A percentile compares a stretch with the other conserved stretches of the same genome.
Evolutionary conservation across 1,140 invertebrate species (phyloP).

Genomic region (Tenebrio molitor): DNA sequence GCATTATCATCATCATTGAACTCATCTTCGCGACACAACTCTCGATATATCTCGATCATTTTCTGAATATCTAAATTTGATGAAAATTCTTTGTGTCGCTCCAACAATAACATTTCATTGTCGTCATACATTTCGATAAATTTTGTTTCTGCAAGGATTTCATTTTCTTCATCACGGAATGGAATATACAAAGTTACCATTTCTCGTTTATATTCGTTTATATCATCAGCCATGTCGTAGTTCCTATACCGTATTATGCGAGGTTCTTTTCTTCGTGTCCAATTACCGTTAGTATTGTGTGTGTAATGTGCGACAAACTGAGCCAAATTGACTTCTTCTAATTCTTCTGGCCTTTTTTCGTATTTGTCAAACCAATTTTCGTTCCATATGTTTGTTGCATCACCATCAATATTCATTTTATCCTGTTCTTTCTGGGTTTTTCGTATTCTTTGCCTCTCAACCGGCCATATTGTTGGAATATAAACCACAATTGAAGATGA

Average conservation of each 20-base stretch:
- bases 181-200: constrained; percentile 62
- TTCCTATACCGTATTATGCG: constrained; percentile 61
- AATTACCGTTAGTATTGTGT: constrained; percentile 55
- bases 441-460: constrained; percentile 61
- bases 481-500: constrained; percentile 46
- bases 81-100: constrained; percentile 58
- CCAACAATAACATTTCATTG: constrained; percentile 55
- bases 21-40: constrained; percentile 56
- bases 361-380: constrained; percentile 62
- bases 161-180: constrained; percentile 60
- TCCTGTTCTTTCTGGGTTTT: constrained; percentile 53
- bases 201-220: constrained; percentile 61
- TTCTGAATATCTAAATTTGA: constrained; percentile 57
- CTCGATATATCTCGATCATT: constrained; percentile 54
- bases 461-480: constrained; percentile 64
- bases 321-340: constrained; percentile 57
- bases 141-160: constrained; percentile 59
- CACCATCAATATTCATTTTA: constrained; percentile 49
- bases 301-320: constrained; percentile 60
- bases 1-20: constrained; percentile 26
- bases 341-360: constrained; percentile 54
- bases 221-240: constrained; percentile 60
- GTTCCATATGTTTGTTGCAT: constrained; percentile 58
- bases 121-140: constrained; percentile 58
- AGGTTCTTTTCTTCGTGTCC: constrained; percentile 48